Base-by-base conservation (phyloP, 2,888 invertebrate genomes). In the Sycophila texana region DNA sequence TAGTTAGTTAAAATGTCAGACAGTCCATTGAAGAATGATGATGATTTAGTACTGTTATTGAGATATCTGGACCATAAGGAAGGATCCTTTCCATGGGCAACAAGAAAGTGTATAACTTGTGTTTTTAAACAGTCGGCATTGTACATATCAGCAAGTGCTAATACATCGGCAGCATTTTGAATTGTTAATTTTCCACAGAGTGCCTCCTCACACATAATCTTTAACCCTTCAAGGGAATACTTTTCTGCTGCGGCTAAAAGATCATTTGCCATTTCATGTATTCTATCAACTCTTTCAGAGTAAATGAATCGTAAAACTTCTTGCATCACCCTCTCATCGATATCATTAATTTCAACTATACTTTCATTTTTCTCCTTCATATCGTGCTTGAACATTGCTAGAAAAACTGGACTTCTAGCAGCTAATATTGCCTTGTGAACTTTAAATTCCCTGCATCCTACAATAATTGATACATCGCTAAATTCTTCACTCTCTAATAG, bases 321-420 rank as follows among this genome's bases (percentile, higher is more conserved):
- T 49, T 55, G 26, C 77, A 82, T 75, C 5, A 82, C 76, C 58
- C 73, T 49, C 51, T 80, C 77, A 55, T 76, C 57, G 18, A 79
- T 76, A 47, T 81, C 80, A 57, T 26, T 55, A 49, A 82, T 82
- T 16, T 77, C 74, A 39, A 82, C 80, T 20, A 77, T 77, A 73
- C 72, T 82, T 30, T 82, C 82, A 61, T 75, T 66, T 47, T 74
- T 77, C n/a, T 82, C 82, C 30, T 80, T 82, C 82, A 82, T 82
- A 18, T 80, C 74, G 39, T 80, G 77, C 14, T 70, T 75, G 57
- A 82, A 82, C 82, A 82, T 82, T 14, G 82, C 80, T 72, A 77
- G 55, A n/a, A 82, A 82, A 20, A 82, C 82, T 51, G 82, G 80
- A 65, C 80, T 80, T 39, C 80, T 63, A 0, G 82, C 77, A n/a